Percentiles rank a stretch among this genome's conserved stretches.
These are phyloP conservation scores for Lacanobia oleracea DNA, from an alignment of 2,888 invertebrate species.

Conservation along the genomic window DNA sequence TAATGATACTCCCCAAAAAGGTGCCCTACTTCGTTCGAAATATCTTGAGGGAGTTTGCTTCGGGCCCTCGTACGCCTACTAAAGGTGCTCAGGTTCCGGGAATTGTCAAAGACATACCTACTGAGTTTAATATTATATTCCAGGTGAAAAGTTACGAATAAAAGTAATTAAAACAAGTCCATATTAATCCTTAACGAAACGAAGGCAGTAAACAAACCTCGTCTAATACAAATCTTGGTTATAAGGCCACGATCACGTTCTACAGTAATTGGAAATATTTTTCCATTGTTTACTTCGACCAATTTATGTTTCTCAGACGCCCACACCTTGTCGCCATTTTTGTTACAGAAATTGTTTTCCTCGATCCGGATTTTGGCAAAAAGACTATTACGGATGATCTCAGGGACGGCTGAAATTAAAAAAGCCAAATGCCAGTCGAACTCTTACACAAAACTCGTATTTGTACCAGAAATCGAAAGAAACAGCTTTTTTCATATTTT, in stretches of 20 bases:
- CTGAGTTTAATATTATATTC: background rate
- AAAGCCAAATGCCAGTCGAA: too few relatives aligned
- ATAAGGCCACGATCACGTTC: conserved; percentile 25
- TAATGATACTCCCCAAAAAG: too few relatives aligned
- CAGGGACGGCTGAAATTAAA: too few relatives aligned
- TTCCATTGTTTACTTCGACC: background rate
- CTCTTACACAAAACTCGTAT: too few relatives aligned
- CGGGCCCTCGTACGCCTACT: background rate
- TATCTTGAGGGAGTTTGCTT: too few relatives aligned
- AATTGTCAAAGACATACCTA: too few relatives aligned
- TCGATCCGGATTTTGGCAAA: background rate
- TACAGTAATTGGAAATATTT: conserved; percentile 30
- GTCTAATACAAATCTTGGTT: conserved; percentile 26
- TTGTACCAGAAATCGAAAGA: too few relatives aligned
- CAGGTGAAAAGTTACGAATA: background rate
- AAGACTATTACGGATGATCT: background rate
- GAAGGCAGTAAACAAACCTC: conserved; percentile 2
- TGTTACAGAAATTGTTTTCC: background rate
- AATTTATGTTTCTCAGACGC: background rate
- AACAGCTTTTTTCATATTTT: too few relatives aligned
- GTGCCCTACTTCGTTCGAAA: too few relatives aligned
- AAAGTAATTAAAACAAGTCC: background rate
- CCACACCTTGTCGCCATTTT: background rate
- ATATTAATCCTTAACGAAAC: background rate
- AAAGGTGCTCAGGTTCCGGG: too few relatives aligned